Base-by-base conservation (phyloP, 1,140 invertebrate species). In the Aricia agestis region DNA sequence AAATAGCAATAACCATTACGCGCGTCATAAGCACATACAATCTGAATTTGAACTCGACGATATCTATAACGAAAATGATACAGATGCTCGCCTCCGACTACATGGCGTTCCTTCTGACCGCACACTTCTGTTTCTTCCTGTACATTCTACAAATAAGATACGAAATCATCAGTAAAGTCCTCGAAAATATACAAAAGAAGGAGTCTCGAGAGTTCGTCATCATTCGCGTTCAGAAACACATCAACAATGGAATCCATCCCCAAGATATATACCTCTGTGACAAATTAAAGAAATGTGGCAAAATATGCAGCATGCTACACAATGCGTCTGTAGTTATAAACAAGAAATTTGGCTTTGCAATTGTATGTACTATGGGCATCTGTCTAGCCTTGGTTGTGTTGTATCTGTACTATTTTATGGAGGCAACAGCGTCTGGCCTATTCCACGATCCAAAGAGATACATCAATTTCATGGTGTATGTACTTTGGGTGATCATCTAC, bases 391-490 rank as follows among this genome's bases (percentile, higher is more conserved):
- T 74, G 6, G 79, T 82, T 11, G 72, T 84, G 7, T 66, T 87
- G 42, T 82, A 87, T 58, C 68, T 85, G 66, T 89, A 86, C 69
- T 89, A 87, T 68, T 83, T 89, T 19, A 86, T 89, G 84, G 85
- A 89, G 67, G 86, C 86, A 0, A 86, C 86, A 9, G 84, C 84
- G 1, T 76, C 81, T 1, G 82, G 85, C 9, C 72, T 89, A 18
- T 85, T 86, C 36, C 79, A 82, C 11, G 79, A 87, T 45, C 68
- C 78, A 9, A 58, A 68, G 6, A 80, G 72, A 70, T 89, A 84
- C 65, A 32, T 80, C 6, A 69, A 82, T 32, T 85, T 87, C 57
- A 72, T 84, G 36, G 70, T 84, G 45, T 84, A 81, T 58, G 79
- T 85, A 1, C 68, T 72, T 18, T 89, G 87, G 85, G 79, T 83